Evolutionary conservation across 1,140 invertebrate genomes (phyloP).

Genomic region (Drosophila arizonae): DNA sequence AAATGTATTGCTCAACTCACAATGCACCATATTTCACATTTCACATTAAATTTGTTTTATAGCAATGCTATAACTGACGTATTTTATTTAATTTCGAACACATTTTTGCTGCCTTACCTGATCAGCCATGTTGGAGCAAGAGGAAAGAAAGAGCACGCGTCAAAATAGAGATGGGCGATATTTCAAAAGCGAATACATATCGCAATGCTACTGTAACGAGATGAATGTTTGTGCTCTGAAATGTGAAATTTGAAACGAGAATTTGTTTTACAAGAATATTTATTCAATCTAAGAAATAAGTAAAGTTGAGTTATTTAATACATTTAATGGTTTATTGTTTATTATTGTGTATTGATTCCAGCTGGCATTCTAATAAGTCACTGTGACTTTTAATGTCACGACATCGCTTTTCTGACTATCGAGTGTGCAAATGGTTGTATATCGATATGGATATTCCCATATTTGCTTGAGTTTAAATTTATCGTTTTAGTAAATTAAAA

Average conservation of each 20-base stretch:
- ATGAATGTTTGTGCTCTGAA: neutral
- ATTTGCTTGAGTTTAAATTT: neutral
- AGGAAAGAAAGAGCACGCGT: slow-evolving; percentile 77
- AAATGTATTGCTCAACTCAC: slow-evolving; percentile 4
- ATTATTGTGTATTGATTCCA: no score
- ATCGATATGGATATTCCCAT: neutral
- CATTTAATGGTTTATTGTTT: neutral
- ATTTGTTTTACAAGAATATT: neutral
- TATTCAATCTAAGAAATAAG: neutral
- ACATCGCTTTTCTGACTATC: no score
- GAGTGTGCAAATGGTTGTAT: neutral
- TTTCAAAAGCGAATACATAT: slow-evolving; percentile 15
- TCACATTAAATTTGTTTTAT: slow-evolving; percentile 17
- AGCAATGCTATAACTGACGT: slow-evolving; percentile 12
- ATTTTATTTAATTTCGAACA: slow-evolving; percentile 63
- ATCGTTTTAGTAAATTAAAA: neutral
- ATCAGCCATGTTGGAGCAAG: slow-evolving; percentile 83
- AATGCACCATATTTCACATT: slow-evolving; percentile 15
- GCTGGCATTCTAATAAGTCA: neutral
- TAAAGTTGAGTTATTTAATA: no score
- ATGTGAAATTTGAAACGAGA: neutral
- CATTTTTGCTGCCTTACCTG: slow-evolving; percentile 77
- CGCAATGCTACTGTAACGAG: neutral
- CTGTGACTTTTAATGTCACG: neutral
- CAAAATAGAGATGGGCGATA: slow-evolving; percentile 41